Evolutionary conservation across 2,888 invertebrate species (phyloP), one percentile per base, ranked within the genome.

Genomic region (Panorpa germanica): DNA sequence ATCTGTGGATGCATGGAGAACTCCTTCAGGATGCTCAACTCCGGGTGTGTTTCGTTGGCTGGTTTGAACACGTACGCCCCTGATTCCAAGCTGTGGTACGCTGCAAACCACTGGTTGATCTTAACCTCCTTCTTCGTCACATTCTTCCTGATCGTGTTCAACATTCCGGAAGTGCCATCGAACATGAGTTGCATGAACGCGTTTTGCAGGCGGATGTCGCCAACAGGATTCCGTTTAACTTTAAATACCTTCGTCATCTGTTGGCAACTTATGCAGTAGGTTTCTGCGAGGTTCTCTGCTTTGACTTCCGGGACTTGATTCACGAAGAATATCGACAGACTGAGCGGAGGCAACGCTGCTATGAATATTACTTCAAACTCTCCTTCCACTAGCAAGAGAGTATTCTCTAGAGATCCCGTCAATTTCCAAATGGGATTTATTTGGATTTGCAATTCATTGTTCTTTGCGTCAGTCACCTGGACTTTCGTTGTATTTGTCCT

Each of bases 41-140:
- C 77, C 8, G 72, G 73, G 23, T 76, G 74, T 11, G 81, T 74
- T 6, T 72, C 63, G 13, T 80, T 68, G 42, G 76, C 74, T 0
- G 77, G 83, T 62, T 85, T 82, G 47, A 93, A 90, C 4, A 93
- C 62, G 46, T 93, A 93, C 0, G 90, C 90, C 0, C 93, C 91
- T 18, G 85, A 85, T n/a, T n/a, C n/a, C n/a, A n/a, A n/a, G n/a
- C n/a, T n/a, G n/a, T n/a, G n/a, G n/a, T n/a, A n/a, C n/a, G n/a
- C n/a, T n/a, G 46, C 81, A 76, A 18, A 65, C 60, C 43, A 77
- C n/a, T n/a, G n/a, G n/a, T n/a, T n/a, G n/a, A n/a, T n/a, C n/a
- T n/a, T n/a, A n/a, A n/a, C n/a, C n/a, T n/a, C n/a, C n/a, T n/a
- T n/a, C n/a, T n/a, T n/a, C n/a, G n/a, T n/a, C n/a, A n/a, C n/a